Evolutionary conservation across 1,140 invertebrate genomes (phyloP), one percentile per base, ranked within the genome.

Genomic region (Mya arenaria): DNA sequence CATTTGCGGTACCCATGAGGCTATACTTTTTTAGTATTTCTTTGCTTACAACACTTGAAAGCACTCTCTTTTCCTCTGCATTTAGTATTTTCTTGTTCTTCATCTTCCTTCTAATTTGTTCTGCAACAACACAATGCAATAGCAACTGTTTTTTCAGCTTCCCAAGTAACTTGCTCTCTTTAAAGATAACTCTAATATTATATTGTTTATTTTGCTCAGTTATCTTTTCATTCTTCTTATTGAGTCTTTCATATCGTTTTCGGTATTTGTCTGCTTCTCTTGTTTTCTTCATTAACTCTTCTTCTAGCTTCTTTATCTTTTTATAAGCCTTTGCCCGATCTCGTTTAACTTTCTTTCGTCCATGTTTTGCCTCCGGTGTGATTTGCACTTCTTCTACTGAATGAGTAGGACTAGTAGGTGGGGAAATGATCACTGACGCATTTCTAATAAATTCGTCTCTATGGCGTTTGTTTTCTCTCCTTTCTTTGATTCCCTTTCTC

Each of bases 81-180:
- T 71, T 71, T 28, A 71, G n/a, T 52, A 71, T 23, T 28, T 55
- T 71, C 30, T 52, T 71, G 44, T n/a, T 71, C n/a, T 71, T 71
- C 41, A 71, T 71, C 52, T 55, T 48, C 19, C 41, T 10, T 48
- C 19, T 48, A 48, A 48, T 48, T 71, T 71, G 68, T 15, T 52
- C 68, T 6, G 68, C 68, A 28, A 71, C 68, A 17, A 71, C 44
- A 23, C 68, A 71, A 32, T 71, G 39, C 44, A 71, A 52, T 10
- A 71, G 44, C 30, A 71, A 17, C 32, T 44, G 39, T 55, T 71
- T 23, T 23, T 71, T 71, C 44, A 71, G 30, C 30, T 71, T 71
- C 32, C 23, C 39, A 5, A 37, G 39, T 55, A 71, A 52, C 52
- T 55, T 55, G 44, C 68, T 71, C 30, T 71, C 41, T 71, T 71